A percentile compares a stretch with the other conserved stretches of the same genome.
phyloP scores from a whole-genome alignment of 2,113 vertebrate species.

The Elanus axillaris region DNA sequence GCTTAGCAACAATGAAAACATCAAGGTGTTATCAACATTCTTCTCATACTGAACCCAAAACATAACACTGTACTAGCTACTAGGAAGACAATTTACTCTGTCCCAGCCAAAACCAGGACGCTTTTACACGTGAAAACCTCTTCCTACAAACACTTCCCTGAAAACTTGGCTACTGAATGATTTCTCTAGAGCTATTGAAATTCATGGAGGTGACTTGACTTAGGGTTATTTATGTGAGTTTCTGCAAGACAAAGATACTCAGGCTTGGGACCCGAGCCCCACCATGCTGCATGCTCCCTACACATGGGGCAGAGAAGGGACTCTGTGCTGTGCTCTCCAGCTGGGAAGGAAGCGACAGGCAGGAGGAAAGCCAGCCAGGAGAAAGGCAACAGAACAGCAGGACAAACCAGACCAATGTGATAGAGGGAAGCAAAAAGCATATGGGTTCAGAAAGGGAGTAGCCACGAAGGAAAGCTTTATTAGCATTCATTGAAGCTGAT shows the following conservation, averaged over 20 bases:
- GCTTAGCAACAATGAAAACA: too few relatives aligned
- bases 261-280: neutral
- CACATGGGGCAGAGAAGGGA: too few relatives aligned
- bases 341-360: neutral
- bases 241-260: neutral
- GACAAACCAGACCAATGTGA: neutral
- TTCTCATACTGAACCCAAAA: too few relatives aligned
- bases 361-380: neutral
- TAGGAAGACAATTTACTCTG: too few relatives aligned
- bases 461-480: neutral
- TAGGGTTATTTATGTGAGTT: neutral
- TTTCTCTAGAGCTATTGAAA: neutral
- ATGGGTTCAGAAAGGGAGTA: neutral
- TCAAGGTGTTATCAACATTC: too few relatives aligned
- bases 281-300: accelerated
- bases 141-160: neutral
- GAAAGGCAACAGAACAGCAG: neutral
- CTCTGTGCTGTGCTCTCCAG: too few relatives aligned
- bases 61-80: too few relatives aligned
- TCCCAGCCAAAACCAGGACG: too few relatives aligned
- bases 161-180: neutral
- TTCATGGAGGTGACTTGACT: neutral
- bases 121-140: neutral
- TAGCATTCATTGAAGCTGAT: neutral
- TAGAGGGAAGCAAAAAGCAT: too few relatives aligned